phyloP scores from a whole-genome alignment of 2,797 vertebrate genomes.

The Oreortyx pictus region DNA sequence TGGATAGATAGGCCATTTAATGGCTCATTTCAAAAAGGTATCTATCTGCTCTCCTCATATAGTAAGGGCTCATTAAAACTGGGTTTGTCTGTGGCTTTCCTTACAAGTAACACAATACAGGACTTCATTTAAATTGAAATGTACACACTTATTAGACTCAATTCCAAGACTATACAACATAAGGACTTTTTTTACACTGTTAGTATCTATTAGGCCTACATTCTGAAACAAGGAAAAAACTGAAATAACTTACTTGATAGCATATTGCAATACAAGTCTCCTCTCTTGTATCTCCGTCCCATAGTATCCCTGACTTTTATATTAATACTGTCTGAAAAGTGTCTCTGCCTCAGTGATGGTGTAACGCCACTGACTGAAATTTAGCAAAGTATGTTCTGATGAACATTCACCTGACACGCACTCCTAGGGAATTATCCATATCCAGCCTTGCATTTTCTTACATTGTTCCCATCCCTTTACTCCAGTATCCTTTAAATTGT shows the following conservation, averaged over 20 bases:
- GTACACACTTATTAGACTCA: not conserved
- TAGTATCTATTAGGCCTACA: constrained; percentile 39
- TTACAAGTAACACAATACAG: constrained; percentile 16
- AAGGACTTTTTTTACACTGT: constrained; percentile 48
- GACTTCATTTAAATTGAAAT: constrained; percentile 51
- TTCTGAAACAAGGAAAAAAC: constrained; percentile 51
- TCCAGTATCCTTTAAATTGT: not conserved
- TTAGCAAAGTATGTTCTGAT: not conserved
- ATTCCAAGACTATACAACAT: constrained; percentile 3
- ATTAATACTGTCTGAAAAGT: not conserved
- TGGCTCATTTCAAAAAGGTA: constrained; percentile 19
- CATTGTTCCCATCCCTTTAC: not conserved
- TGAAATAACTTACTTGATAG: constrained; percentile 33
- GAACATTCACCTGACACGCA: fast-evolving
- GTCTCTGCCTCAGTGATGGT: not conserved
- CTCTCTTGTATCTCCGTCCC: not conserved
- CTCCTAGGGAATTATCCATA: not conserved
- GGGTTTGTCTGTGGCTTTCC: constrained; percentile 28
- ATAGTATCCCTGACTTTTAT: not conserved
- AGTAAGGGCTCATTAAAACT: constrained; percentile 57
- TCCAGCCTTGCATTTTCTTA: not conserved
- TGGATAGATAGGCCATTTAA: constrained; percentile 16
- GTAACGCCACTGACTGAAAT: not conserved
- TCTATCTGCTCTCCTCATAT: not conserved
- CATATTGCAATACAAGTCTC: not conserved